Evolutionary conservation across 2,888 invertebrate species (phyloP), one percentile per base, ranked within the genome.

Genomic region (Philhelius pedissequus): DNA sequence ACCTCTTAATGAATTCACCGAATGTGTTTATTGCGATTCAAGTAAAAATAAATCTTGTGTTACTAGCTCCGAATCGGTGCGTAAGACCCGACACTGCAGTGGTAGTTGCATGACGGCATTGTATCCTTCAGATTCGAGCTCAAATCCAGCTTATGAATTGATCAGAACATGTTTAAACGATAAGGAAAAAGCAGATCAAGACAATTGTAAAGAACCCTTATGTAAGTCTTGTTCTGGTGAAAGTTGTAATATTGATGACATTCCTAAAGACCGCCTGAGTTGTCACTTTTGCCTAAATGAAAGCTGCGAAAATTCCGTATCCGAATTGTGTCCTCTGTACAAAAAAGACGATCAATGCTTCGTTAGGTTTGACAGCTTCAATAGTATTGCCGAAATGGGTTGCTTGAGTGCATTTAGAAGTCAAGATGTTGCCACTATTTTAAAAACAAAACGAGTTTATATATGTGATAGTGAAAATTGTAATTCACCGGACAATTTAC

Each of bases 121-220:
- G 0, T 91, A 87, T 70, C 86, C 87, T 2, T 70, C 87, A 3
- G 88, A 89, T 58, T 60, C 62, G 7, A 88, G 87, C 45, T 9
- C 40, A 0, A 87, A 87, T 11, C 74, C 88, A 0, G 84, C 87
- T 3, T 86, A 89, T 18, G 90, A 89, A 11, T 62, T 91, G 0
- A 89, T 89, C 15, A 89, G 91, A 50, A 89, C 89, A 6, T 91
- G 91, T 25, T 64, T 89, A 27, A 88, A 90, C 32, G 91, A 91
- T 56, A 91, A 91, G 73, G 91, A 91, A 74, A 18, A 50, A 0
- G 20, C 32, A 0, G 90, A 89, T 75, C 91, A 88, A 11, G 11
- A n/a, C 0, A 73, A 0, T 4, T 91, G 90, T 3, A 54, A n/a
- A 0, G 89, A 89, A 38, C 18, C 66, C 6, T 79, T 66, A 2